Percentiles rank a stretch among this genome's conserved stretches.
Conservation (phyloP, 2,113 vertebrate genomes). For the Chiloscyllium plagiosum region DNA sequence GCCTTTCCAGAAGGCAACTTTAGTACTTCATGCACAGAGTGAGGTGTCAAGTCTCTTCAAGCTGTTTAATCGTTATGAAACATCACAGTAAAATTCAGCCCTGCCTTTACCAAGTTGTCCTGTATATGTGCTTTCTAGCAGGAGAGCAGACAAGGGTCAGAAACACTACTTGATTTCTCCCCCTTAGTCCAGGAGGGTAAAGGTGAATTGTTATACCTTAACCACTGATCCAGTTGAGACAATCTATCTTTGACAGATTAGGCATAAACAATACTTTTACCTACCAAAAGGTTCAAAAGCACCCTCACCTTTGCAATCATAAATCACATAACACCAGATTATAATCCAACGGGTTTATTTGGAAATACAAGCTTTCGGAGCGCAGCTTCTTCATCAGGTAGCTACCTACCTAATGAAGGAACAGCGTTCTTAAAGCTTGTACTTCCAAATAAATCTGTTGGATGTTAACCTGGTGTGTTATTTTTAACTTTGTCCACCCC, state of each 20-base stretch:
- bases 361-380: too few relatives aligned
- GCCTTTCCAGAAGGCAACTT: neutral
- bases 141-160: neutral
- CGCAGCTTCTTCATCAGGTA: too few relatives aligned
- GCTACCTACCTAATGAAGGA: too few relatives aligned
- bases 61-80: neutral
- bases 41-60: too few relatives aligned
- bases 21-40: neutral
- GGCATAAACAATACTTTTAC: neutral
- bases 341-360: too few relatives aligned
- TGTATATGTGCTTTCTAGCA: neutral
- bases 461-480: too few relatives aligned
- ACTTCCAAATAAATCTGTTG: too few relatives aligned
- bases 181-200: neutral
- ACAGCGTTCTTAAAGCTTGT: too few relatives aligned
- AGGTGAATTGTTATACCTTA: neutral
- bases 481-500: too few relatives aligned
- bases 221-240: neutral
- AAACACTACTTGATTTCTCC: neutral
- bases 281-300: neutral
- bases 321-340: too few relatives aligned
- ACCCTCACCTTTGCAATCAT: too few relatives aligned
- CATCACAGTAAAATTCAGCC: neutral
- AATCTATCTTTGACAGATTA: neutral
- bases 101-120: neutral